Conservation (phyloP, 2,888 invertebrate species). For the Cosmorhoe ocellata region DNA sequence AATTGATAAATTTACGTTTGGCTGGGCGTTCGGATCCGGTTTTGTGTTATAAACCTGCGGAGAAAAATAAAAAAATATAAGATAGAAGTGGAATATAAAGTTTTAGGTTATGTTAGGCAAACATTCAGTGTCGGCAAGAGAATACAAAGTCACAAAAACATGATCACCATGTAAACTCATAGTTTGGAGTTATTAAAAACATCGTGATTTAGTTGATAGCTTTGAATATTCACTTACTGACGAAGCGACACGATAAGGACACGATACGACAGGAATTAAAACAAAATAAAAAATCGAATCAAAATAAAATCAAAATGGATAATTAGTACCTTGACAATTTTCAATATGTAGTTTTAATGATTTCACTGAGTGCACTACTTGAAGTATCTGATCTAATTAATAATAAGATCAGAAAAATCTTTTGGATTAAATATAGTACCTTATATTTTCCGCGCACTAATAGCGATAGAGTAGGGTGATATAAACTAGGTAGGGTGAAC, state of each 20-base stretch:
- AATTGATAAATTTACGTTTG: constrained; percentile 83
- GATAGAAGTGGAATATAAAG: constrained; percentile 72
- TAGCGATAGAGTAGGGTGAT: constrained; percentile 78
- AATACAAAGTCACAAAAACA: constrained; percentile 24
- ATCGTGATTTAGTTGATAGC: not conserved
- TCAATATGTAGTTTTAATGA: not conserved
- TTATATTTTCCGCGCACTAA: constrained; percentile 71
- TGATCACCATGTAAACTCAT: too few species aligned
- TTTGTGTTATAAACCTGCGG: constrained; percentile 83
- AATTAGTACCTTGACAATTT: not conserved
- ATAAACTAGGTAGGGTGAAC: too few species aligned
- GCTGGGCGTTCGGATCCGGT: constrained; percentile 82
- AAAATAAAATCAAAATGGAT: constrained; percentile 30
- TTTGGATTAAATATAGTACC: constrained; percentile 51
- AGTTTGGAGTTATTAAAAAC: too few species aligned
- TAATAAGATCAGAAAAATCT: constrained; percentile 35
- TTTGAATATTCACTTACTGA: constrained; percentile 54
- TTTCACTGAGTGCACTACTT: constrained; percentile 41
- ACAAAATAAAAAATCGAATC: constrained; percentile 29
- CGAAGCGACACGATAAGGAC: constrained; percentile 67
- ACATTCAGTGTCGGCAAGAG: constrained; percentile 59
- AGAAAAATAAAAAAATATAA: constrained; percentile 79
- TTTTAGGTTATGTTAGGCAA: constrained; percentile 53
- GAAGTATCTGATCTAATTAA: constrained; percentile 32
- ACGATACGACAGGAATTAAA: constrained; percentile 48